A percentile compares a stretch with the other conserved stretches of the same genome.
Evolutionary conservation across 2,113 vertebrate genomes (phyloP).

Genomic region (Ceyx cyanopectus): DNA sequence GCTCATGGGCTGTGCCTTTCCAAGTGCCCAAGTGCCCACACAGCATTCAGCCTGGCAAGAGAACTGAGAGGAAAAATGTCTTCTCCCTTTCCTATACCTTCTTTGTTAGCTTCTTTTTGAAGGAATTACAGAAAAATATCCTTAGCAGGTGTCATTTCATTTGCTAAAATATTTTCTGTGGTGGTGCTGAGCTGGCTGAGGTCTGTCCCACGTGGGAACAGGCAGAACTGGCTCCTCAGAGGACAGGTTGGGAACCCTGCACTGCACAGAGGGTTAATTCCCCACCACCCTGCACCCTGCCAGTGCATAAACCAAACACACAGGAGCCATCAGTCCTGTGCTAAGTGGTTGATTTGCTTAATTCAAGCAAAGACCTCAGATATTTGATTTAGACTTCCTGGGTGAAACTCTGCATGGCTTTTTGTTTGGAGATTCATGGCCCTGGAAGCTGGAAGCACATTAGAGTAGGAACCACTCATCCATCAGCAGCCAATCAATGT

Average conservation of each 20-base stretch:
- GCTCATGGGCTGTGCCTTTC: background rate
- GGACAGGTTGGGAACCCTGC: background rate
- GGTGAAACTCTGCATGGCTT: background rate
- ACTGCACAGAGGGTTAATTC: rapidly evolving
- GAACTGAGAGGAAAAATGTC: background rate
- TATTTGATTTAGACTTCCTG: slow-evolving; percentile 41
- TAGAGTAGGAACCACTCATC: background rate
- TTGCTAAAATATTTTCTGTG: background rate
- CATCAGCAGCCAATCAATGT: slow-evolving; percentile 4
- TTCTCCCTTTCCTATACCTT: background rate
- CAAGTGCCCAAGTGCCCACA: background rate
- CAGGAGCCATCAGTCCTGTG: background rate
- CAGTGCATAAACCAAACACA: background rate
- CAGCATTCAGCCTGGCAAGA: background rate
- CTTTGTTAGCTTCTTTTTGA: background rate
- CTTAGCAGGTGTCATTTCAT: background rate
- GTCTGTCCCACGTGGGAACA: background rate
- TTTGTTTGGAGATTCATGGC: slow-evolving; percentile 23
- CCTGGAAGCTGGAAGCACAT: slow-evolving; percentile 7
- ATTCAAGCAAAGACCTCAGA: background rate
- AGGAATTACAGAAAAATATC: background rate
- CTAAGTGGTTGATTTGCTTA: background rate
- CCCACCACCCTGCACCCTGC: rapidly evolving
- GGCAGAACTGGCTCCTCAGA: background rate
- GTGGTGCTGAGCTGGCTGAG: background rate